Evolutionary conservation across 2,113 vertebrate species (phyloP).

Genomic region (Desmodus rotundus): DNA sequence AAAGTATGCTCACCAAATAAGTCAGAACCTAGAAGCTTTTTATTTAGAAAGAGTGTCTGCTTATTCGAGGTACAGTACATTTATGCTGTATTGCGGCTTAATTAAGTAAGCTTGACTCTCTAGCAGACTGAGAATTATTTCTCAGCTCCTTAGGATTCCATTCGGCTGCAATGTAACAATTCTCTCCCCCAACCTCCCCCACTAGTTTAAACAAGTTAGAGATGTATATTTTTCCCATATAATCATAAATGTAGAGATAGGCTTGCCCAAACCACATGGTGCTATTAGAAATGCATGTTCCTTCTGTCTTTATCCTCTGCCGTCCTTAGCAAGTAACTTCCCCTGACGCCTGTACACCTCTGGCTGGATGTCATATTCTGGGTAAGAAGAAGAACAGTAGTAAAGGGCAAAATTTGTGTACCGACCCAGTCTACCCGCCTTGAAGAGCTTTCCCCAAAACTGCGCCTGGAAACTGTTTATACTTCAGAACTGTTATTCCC

Average conservation of each 20-base stretch:
- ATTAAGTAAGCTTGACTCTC: conserved; percentile 17
- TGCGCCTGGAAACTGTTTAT: neutral
- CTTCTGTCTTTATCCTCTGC: neutral
- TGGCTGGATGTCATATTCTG: neutral
- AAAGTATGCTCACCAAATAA: neutral
- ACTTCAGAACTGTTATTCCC: neutral
- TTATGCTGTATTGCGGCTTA: neutral
- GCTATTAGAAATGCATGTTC: neutral
- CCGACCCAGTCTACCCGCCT: neutral
- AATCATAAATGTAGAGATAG: neutral
- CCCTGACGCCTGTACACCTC: neutral
- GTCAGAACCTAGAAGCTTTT: neutral
- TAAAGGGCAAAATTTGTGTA: neutral
- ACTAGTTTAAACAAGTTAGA: neutral
- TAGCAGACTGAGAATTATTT: neutral
- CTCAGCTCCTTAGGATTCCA: neutral
- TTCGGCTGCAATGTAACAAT: neutral
- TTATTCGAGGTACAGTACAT: neutral
- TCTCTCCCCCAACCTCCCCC: neutral
- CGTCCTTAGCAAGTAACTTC: neutral
- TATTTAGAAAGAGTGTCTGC: conserved; percentile 10
- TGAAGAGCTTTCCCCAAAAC: neutral
- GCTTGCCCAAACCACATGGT: neutral
- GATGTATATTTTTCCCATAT: neutral
- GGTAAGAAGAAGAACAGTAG: neutral